Evolutionary conservation across 2,888 invertebrate species (phyloP).

Genomic region (Strigamia crassipes): DNA sequence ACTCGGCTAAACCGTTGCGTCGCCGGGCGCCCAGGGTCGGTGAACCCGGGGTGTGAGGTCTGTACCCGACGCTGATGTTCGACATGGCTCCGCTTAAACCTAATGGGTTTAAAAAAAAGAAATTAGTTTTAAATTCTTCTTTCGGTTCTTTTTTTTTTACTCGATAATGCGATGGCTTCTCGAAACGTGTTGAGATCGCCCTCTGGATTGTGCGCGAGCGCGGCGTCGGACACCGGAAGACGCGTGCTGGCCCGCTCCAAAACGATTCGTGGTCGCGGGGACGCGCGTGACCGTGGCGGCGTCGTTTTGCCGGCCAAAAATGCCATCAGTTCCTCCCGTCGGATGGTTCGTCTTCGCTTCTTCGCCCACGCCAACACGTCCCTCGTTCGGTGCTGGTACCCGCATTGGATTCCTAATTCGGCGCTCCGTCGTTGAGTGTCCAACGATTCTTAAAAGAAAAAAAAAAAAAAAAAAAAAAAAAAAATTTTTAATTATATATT

Average conservation of each 20-base stretch:
- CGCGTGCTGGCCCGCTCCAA: conserved; percentile 46
- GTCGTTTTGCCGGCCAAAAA: conserved; percentile 71
- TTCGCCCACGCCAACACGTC: conserved; percentile 77
- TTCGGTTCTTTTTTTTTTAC: conserved; percentile 55
- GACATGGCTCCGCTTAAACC: conserved; percentile 59
- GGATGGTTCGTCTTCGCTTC: conserved; percentile 69
- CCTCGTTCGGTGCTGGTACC: conserved; percentile 73
- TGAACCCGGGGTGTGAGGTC: conserved; percentile 54
- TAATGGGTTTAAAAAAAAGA: background rate
- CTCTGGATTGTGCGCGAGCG: conserved; percentile 57
- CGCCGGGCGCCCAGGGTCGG: conserved; percentile 63
- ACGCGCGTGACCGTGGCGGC: conserved; percentile 61
- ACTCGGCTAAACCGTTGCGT: conserved; percentile 61
- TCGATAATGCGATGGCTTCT: conserved; percentile 71
- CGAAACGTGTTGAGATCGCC: conserved; percentile 73
- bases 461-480: conserved; percentile 18
- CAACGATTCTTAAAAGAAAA: conserved; percentile 66
- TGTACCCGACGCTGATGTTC: conserved; percentile 57
- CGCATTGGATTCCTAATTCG: conserved; percentile 73
- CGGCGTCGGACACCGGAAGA: conserved; percentile 47
- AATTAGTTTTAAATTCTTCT: no score
- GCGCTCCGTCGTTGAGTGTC: conserved; percentile 71
- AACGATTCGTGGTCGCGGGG: conserved; percentile 48
- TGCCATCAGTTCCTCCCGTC: conserved; percentile 75
- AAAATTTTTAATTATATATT: background rate